Evolutionary conservation across 1,140 invertebrate species (phyloP).

Genomic region (Nasonia vitripennis): DNA sequence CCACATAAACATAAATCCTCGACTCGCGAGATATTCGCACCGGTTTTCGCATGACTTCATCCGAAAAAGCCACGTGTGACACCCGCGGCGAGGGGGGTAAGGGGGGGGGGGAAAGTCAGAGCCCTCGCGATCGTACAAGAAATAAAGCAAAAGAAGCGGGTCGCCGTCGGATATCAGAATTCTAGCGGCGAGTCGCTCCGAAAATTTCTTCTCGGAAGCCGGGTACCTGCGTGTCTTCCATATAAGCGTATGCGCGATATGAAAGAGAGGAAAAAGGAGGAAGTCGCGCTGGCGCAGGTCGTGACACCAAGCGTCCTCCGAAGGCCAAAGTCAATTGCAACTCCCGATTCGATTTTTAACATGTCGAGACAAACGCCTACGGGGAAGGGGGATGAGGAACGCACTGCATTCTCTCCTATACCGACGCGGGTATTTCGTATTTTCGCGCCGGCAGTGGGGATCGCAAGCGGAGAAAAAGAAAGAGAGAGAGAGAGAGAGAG

Average conservation of each 20-base stretch:
- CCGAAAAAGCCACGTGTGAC: too few species aligned
- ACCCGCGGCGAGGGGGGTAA: too few species aligned
- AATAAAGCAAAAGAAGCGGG: too few species aligned
- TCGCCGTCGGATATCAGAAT: too few species aligned
- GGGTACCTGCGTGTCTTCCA: not conserved
- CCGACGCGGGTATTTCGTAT: constrained; percentile 1
- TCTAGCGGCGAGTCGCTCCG: too few species aligned
- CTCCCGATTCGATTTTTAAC: not conserved
- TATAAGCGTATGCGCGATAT: not conserved
- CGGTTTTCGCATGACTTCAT: too few species aligned
- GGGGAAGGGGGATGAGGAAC: constrained; percentile 9
- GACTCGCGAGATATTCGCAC: too few species aligned
- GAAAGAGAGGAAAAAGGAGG: not conserved
- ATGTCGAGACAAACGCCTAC: not conserved
- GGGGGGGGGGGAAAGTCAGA: too few species aligned
- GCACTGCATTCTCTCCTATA: not conserved
- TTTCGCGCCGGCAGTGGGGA: not conserved
- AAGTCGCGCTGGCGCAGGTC: not conserved
- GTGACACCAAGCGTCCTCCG: not conserved
- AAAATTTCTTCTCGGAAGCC: too few species aligned
- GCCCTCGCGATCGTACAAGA: too few species aligned
- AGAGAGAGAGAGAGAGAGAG: constrained; percentile 19
- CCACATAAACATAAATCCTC: too few species aligned
- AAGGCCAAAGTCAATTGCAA: constrained; percentile 24
- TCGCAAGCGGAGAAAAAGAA: not conserved